These are phyloP conservation scores for Lamellibrachia luymesi DNA, from an alignment of 1,140 invertebrate species.

Conservation along the genomic window DNA sequence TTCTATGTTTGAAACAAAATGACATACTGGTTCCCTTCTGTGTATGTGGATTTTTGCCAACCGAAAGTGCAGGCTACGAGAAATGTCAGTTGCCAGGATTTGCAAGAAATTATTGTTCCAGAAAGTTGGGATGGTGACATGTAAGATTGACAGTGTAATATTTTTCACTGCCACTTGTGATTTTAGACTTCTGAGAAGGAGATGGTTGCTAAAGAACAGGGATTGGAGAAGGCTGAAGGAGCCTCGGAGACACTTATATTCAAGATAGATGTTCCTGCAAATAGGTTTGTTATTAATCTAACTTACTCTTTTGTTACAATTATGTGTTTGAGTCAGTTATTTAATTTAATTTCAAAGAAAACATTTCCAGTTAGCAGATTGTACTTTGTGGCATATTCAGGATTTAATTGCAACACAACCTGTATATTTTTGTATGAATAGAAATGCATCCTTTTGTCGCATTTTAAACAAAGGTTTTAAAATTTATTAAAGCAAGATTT, in stretches of 20 bases:
- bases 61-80: no score
- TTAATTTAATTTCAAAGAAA: constrained; percentile 2
- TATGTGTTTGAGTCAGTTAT: constrained; percentile 6
- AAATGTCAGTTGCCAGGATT: no score
- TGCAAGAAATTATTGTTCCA: no score
- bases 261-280: constrained; percentile 97
- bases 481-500: no score
- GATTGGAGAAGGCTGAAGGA: constrained; percentile 64
- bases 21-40: no score
- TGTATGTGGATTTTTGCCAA: no score
- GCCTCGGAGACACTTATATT: constrained; percentile 82
- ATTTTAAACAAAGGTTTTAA: no score
- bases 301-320: background rate
- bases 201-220: constrained; percentile 86
- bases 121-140: no score
- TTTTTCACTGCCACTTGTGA: constrained; percentile 19
- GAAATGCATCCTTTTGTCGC: no score
- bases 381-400: background rate
- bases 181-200: constrained; percentile 85
- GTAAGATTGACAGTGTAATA: no score
- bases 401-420: background rate
- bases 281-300: constrained; percentile 63
- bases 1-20: no score
- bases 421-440: background rate
- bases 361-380: background rate